Evolutionary conservation across 2,113 vertebrate genomes (phyloP).

Genomic region (Rhombomys opimus): DNA sequence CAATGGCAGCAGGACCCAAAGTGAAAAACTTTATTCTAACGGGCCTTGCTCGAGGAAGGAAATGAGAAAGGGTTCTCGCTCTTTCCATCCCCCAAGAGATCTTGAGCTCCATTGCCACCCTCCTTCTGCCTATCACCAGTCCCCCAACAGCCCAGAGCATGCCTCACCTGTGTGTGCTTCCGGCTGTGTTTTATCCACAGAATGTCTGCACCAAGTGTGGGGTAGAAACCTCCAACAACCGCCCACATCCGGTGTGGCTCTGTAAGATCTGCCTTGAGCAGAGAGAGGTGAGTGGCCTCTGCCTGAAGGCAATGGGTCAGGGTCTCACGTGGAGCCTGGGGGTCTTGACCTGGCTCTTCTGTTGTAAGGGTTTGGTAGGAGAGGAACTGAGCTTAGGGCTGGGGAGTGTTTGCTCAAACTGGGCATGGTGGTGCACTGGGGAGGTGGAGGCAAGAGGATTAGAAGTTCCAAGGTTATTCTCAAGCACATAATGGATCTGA

Average conservation of each 20-base stretch:
- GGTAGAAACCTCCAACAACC: slow-evolving; percentile 89
- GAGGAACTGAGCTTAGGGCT: neutral
- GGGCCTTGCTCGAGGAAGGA: neutral
- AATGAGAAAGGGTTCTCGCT: neutral
- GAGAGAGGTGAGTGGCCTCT: slow-evolving; percentile 91
- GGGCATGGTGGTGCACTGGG: neutral
- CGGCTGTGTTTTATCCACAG: slow-evolving; percentile 83
- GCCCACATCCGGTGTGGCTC: slow-evolving; percentile 90
- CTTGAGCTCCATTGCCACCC: accelerated
- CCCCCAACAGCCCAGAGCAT: neutral
- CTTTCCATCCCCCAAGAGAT: accelerated
- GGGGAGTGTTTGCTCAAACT: neutral
- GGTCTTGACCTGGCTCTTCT: neutral
- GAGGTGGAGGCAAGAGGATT: neutral
- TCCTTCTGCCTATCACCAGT: neutral
- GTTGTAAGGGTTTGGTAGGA: neutral
- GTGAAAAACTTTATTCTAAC: neutral
- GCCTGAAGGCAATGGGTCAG: neutral
- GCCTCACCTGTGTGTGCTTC: neutral
- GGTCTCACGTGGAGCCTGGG: neutral
- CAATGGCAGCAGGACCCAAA: neutral
- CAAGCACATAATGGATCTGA: too few species aligned
- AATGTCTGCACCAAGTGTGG: slow-evolving; percentile 95
- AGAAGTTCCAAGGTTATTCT: neutral
- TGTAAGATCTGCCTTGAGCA: slow-evolving; percentile 97